phyloP scores from a whole-genome alignment of 2,888 invertebrate genomes.

The Sipha maydis region DNA sequence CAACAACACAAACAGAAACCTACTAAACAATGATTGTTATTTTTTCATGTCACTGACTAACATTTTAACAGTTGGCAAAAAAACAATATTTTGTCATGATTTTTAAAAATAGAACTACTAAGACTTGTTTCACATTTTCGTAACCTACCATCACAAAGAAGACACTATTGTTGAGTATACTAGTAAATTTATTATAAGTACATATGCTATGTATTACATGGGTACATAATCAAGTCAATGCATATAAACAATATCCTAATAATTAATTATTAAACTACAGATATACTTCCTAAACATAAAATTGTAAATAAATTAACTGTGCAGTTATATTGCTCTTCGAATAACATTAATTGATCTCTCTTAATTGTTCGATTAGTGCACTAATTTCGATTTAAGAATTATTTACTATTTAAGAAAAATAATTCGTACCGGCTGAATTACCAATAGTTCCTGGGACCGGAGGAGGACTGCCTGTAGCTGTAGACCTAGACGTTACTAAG shows the following conservation, averaged over 20 bases:
- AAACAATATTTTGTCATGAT: conserved; percentile 37
- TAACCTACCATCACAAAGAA: conserved; percentile 20
- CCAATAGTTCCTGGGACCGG: conserved; percentile 9
- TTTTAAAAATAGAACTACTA: conserved; percentile 55
- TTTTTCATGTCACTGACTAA: conserved; percentile 36
- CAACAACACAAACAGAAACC: conserved; percentile 1
- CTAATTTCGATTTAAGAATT: background rate
- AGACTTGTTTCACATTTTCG: conserved; percentile 4
- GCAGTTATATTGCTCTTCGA: background rate
- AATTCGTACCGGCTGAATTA: conserved; percentile 19
- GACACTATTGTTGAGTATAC: background rate
- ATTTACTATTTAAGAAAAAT: conserved; percentile 5
- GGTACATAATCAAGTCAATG: background rate
- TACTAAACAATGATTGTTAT: conserved; percentile 37
- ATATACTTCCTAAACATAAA: background rate
- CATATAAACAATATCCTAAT: background rate
- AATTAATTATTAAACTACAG: background rate
- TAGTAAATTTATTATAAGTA: background rate
- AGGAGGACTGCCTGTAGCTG: conserved; percentile 47
- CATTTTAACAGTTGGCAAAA: conserved; percentile 53
- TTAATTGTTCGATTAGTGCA: background rate
- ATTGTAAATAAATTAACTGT: background rate
- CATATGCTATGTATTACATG: conserved; percentile 2
- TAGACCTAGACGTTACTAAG: conserved; percentile 33
- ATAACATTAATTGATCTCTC: background rate